Conservation (phyloP, 2,888 invertebrate genomes). For the Pemphredon lugubris region DNA sequence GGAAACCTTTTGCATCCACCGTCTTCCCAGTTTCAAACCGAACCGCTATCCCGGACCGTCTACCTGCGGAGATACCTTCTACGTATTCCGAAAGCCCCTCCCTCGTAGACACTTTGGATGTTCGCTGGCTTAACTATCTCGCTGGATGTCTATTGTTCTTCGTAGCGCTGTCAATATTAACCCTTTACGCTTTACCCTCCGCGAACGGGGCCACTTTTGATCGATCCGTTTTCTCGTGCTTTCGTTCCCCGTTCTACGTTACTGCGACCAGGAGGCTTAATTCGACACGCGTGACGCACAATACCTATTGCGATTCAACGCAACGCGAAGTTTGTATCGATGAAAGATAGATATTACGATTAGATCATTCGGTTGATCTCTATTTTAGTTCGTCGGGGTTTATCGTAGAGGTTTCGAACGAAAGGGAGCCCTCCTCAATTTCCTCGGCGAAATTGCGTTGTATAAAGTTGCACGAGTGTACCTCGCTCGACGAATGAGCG, state of each 20-base stretch:
- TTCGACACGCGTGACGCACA: constrained; percentile 25
- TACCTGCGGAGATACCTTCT: constrained; percentile 53
- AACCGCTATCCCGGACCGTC: constrained; percentile 41
- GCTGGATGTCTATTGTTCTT: constrained; percentile 27
- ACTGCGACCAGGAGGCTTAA: constrained; percentile 31
- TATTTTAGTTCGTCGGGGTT: neutral
- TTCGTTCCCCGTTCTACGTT: too few species aligned
- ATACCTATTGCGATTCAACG: constrained; percentile 4
- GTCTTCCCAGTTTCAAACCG: constrained; percentile 48
- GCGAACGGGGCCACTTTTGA: too few species aligned
- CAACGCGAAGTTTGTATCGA: neutral
- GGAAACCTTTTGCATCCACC: constrained; percentile 44
- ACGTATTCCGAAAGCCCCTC: constrained; percentile 39
- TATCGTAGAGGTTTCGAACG: neutral
- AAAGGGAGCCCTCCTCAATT: neutral
- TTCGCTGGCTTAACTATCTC: constrained; percentile 41
- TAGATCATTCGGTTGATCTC: neutral
- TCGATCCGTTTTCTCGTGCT: too few species aligned
- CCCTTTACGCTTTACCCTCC: constrained; percentile 3
- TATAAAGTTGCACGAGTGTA: constrained; percentile 18
- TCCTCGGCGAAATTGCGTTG: constrained; percentile 10
- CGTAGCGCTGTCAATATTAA: constrained; percentile 42
- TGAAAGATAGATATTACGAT: constrained; percentile 1
- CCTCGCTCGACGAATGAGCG: constrained; percentile 7
- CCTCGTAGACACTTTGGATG: constrained; percentile 44